phyloP scores from a whole-genome alignment of 2,797 vertebrate genomes.

The Onychomys arenicola region DNA sequence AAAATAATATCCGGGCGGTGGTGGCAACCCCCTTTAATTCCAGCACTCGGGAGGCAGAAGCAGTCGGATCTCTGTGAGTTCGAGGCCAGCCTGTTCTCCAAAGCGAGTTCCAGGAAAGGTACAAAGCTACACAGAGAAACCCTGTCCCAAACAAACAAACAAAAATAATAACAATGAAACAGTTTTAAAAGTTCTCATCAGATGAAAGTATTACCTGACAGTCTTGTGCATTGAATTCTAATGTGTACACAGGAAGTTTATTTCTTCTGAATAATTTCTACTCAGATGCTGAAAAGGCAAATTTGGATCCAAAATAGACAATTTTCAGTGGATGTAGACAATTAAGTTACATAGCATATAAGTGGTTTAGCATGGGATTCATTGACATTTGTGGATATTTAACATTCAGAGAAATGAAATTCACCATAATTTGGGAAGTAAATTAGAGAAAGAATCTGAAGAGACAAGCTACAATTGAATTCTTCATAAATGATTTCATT shows the following conservation, averaged over 20 bases:
- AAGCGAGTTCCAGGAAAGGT: too few species aligned
- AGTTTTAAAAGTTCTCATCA: not conserved
- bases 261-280: constrained; percentile 5
- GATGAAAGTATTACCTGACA: not conserved
- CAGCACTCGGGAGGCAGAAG: too few species aligned
- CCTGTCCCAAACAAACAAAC: too few species aligned
- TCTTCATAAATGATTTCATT: not conserved
- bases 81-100: too few species aligned
- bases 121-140: too few species aligned
- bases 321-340: not conserved
- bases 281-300: not conserved
- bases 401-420: constrained; percentile 5
- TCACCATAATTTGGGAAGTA: not conserved
- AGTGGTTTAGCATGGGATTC: not conserved
- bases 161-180: not conserved
- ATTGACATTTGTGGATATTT: constrained; percentile 37
- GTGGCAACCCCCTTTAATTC: too few species aligned
- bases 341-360: not conserved
- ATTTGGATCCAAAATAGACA: not conserved
- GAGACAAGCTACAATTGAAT: not conserved
- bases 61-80: too few species aligned
- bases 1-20: too few species aligned
- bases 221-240: not conserved
- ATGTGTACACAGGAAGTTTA: not conserved
- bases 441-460: not conserved